Conservation (phyloP, 2,888 invertebrate genomes). For the Lissocephala sabroskyi region DNA sequence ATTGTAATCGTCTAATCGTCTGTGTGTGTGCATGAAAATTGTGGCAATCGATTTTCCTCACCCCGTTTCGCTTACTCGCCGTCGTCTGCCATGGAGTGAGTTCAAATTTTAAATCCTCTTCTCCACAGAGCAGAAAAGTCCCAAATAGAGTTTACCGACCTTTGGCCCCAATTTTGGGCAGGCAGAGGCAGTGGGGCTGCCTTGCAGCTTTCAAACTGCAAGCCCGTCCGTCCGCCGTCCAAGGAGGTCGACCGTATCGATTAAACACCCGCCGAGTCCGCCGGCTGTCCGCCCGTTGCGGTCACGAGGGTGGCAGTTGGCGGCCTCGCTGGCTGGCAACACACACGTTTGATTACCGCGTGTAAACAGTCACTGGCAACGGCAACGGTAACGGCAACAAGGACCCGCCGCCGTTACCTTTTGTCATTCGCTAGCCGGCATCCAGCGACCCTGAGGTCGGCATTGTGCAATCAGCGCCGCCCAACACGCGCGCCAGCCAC, state of each 20-base stretch:
- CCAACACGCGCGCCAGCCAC: no score
- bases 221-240: background rate
- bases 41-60: no score
- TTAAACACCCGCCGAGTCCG: constrained; percentile 40
- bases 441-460: no score
- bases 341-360: constrained; percentile 68
- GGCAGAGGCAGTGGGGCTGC: background rate
- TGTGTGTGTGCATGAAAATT: no score
- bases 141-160: constrained; percentile 59
- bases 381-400: constrained; percentile 23
- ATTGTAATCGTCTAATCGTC: no score
- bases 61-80: no score
- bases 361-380: constrained; percentile 60
- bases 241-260: constrained; percentile 36
- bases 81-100: no score
- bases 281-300: background rate
- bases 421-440: background rate
- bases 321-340: constrained; percentile 39
- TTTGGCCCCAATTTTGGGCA: constrained; percentile 32
- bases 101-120: no score
- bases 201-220: background rate
- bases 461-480: no score
- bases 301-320: constrained; percentile 3
- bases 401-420: constrained; percentile 3
- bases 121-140: no score